Evolutionary conservation across 1,140 invertebrate species (phyloP), one percentile per base, ranked within the genome.

Genomic region (Triops longicaudatus): DNA sequence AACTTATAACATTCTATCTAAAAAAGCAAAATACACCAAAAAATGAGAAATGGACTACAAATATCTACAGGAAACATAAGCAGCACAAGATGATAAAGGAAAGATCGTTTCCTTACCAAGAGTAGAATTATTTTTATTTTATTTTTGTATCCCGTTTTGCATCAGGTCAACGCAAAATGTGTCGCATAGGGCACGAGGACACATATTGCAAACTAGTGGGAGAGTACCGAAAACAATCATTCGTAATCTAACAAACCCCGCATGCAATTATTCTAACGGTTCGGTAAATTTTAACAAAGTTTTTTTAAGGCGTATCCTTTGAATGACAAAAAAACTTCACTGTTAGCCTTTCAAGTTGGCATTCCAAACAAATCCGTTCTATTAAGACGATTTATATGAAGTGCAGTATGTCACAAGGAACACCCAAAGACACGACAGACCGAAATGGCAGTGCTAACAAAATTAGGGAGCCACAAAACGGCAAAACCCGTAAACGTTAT

Each of bases 101-200:
- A 75, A 2, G 6, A 43, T 42, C 0, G 63, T 73, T 73, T n/a
- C 26, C 73, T 26, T 37, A 12, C 73, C 12, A 22, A 73, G 31
- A 37, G 26, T 26, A 17, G 41, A 42, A 26, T 26, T 75, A 75
- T 75, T 75, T 44, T 31, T 28, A 10, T 73, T n/a, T 26, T 75
- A 75, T 75, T 75, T 44, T 31, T 28, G 4, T 73, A 26, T 26
- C 26, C 17, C 41, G 26, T 22, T 22, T 44, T 27, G 74, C 37
- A 4, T 9, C 14, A 22, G 50, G 50, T 63, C 50, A 63, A 22
- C 17, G 44, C 14, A 63, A 3, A 63, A 22, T 14, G 44, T 63
- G 3, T 63, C 22, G 31, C 31, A n/a, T 63, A 63, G 44, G 44
- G 50, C 50, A 63, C 50, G 22, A 17, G 50, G 50, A 63, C 50